These are phyloP conservation scores for Apodemus sylvaticus DNA, from an alignment of 2,113 vertebrate genomes.

Conservation along the genomic window DNA sequence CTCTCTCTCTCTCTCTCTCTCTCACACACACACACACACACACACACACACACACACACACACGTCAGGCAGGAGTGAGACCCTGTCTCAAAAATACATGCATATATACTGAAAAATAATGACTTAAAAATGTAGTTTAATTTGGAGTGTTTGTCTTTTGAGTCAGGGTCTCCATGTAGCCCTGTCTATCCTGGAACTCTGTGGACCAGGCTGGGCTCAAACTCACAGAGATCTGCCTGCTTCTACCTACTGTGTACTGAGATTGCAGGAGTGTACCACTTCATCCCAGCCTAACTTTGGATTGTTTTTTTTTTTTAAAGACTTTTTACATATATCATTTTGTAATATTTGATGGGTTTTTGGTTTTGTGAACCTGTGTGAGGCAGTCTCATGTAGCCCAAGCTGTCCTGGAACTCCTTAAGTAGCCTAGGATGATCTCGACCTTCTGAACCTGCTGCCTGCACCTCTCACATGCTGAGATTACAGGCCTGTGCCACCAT, in stretches of 20 bases:
- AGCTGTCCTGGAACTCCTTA: background rate
- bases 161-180: background rate
- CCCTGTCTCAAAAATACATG: background rate
- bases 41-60: background rate
- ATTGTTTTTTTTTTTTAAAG: conserved; percentile 49
- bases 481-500: background rate
- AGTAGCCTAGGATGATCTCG: background rate
- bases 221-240: background rate
- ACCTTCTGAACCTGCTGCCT: background rate
- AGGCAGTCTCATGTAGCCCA: background rate
- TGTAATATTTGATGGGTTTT: background rate
- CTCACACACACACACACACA: background rate
- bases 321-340: conserved; percentile 3
- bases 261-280: background rate
- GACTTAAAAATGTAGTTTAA: background rate
- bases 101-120: background rate
- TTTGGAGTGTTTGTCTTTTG: background rate
- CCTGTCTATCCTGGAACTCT: background rate
- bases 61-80: background rate
- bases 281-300: background rate
- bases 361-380: background rate
- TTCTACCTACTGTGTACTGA: background rate
- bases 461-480: background rate
- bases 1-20: no score
- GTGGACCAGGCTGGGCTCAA: background rate